These are phyloP conservation scores for Diarsia brunnea DNA, from an alignment of 2,888 invertebrate species.

Conservation along the genomic window DNA sequence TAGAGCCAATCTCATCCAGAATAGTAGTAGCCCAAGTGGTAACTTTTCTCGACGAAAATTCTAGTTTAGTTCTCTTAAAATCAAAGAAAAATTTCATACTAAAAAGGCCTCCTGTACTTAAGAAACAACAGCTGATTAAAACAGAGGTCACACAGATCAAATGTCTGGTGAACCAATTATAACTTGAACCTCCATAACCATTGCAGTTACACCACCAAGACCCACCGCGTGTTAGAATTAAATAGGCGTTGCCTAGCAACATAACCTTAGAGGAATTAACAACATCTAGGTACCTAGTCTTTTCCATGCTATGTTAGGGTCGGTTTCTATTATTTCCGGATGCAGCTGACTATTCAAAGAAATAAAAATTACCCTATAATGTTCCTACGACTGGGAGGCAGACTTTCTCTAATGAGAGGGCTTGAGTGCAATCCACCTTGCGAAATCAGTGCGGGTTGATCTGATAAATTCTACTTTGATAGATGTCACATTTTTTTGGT, in stretches of 20 bases:
- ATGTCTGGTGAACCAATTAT: conserved; percentile 21
- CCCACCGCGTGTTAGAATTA: neutral
- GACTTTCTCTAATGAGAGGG: neutral
- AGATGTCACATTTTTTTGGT: no score
- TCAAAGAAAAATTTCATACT: neutral
- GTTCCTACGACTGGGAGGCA: neutral
- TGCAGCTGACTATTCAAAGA: neutral
- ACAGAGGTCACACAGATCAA: conserved; percentile 6
- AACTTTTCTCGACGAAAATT: neutral
- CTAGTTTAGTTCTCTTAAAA: neutral
- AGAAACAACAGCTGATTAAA: conserved; percentile 12
- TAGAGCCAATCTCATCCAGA: no score
- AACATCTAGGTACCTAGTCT: neutral
- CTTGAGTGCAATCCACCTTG: neutral
- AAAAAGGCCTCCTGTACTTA: neutral
- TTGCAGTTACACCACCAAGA: conserved; percentile 7
- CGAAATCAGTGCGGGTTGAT: neutral
- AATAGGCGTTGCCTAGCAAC: conserved; percentile 19
- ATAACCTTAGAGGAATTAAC: neutral
- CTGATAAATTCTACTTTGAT: no score
- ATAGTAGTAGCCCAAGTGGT: no score
- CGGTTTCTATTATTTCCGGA: neutral
- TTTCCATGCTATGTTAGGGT: neutral
- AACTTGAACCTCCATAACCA: neutral
- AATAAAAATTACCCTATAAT: neutral